Conservation (phyloP, 2,113 vertebrate genomes). For the Probosciger aterrimus region DNA sequence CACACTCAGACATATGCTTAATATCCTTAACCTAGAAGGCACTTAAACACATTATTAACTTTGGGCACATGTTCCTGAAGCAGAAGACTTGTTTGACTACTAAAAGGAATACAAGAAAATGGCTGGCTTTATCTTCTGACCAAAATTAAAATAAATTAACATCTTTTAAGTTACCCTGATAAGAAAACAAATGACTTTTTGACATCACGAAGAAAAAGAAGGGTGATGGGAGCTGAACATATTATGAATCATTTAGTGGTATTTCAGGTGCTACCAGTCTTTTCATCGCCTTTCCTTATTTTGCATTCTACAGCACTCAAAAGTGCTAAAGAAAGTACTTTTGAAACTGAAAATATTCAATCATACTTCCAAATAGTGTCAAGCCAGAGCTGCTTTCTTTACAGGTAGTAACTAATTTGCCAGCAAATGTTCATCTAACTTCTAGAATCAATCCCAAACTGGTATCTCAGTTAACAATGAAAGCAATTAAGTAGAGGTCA, state of each 20-base stretch:
- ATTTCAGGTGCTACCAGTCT: not conserved
- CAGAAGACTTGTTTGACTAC: not conserved
- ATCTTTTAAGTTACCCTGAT: not conserved
- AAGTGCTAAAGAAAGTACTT: not conserved
- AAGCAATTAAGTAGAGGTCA: not conserved
- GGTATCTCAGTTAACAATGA: not conserved
- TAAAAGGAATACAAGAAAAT: not conserved
- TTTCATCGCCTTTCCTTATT: not conserved
- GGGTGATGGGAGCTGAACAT: not conserved
- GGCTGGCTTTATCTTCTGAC: not conserved
- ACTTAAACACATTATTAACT: not conserved
- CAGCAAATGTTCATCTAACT: not conserved
- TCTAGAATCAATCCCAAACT: not conserved
- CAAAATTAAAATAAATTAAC: not conserved
- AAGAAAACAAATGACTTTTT: not conserved
- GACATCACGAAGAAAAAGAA: not conserved
- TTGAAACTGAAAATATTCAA: not conserved
- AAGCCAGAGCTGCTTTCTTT: not conserved
- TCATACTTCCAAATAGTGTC: not conserved
- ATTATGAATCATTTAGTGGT: not conserved
- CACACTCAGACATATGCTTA: not conserved
- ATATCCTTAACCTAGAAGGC: not conserved
- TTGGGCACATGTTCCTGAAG: not conserved
- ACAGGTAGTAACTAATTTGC: not conserved
- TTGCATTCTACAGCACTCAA: not conserved